Base-by-base conservation (phyloP, 53 echinoderm and acorn worm species). In the Holothuria leucospilota region DNA sequence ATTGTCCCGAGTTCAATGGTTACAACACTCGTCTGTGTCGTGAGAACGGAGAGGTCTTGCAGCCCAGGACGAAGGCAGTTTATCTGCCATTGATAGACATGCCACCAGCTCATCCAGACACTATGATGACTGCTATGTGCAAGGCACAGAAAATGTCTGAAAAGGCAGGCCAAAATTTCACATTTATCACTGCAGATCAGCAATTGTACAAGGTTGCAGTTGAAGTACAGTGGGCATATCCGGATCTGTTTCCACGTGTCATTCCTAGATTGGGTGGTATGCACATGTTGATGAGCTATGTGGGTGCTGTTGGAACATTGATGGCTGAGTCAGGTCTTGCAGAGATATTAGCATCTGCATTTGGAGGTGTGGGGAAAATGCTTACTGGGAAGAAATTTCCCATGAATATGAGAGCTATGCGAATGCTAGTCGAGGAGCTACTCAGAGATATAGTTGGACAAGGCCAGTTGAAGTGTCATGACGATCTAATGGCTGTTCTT, bases 201-300 rank as follows among this genome's bases (percentile, higher is more conserved):
- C 86, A 90, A 59, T 59, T 90, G 60, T 91, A 91, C 79, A 74
- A 66, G 66, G 91, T 91, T 23, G 59, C 69, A 39, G 23, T 88
- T 13, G 30, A 87, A 53, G 41, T 88, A 5, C 71, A 63, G 18
- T 75, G 87, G 88, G 46, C 84, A 65, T 73, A 84, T 68, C 91
- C 87, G 29, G 84, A 86, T 26, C 73, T 21, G 63, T 89, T 89
- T 63, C 20, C 68, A 40, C 29, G 61, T 64, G 39, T 91, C 38
- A 51, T 88, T 71, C 88, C 64, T 11, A 46, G 91, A 82, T 62
- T 87, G 13, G 87, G 91, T 25, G 78, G 91, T n/a, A 91, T 91
- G 92, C 92, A 89, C 82, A 87, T 92, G 86, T 49, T 92, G 52
- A 89, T 89, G 85, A 91, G 91, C 84, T 92, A 88, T 80, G 86